phyloP scores from a whole-genome alignment of 2,113 vertebrate genomes.

The Nothocercus julius region DNA sequence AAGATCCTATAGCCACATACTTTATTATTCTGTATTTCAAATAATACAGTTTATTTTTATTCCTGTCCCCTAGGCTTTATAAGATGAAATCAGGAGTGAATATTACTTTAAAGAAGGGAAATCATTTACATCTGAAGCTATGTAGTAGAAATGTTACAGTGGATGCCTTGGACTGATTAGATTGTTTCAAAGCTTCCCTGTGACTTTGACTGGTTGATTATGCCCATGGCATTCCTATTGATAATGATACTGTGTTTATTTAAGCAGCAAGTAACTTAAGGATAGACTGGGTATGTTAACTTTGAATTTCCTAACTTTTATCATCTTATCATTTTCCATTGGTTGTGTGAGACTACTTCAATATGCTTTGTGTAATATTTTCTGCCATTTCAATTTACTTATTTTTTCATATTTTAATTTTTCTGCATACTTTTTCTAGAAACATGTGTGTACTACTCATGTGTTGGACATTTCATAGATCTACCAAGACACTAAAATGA shows the following conservation, averaged over 20 bases:
- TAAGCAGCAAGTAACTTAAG: conserved; percentile 15
- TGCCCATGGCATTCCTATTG: background rate
- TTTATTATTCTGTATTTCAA: conserved; percentile 20
- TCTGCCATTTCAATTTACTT: background rate
- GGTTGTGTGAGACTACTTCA: background rate
- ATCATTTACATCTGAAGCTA: conserved; percentile 21
- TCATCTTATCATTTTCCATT: background rate
- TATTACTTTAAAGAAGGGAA: conserved; percentile 33
- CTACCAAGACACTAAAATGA: background rate
- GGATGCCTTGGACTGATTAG: background rate
- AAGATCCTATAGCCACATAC: background rate
- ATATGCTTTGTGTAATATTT: background rate
- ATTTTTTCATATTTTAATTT: background rate
- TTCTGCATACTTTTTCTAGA: background rate
- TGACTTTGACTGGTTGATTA: conserved; percentile 35
- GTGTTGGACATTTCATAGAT: background rate
- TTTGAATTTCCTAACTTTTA: background rate
- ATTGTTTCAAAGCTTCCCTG: conserved; percentile 3
- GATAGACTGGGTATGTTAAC: background rate
- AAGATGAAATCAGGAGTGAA: background rate
- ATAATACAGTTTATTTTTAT: background rate
- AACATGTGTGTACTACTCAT: fast-evolving
- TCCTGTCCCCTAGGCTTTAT: background rate
- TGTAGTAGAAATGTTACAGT: background rate
- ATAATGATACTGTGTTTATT: conserved; percentile 23